These are phyloP conservation scores for Diachasma alloeum DNA, from an alignment of 1,140 invertebrate species.

Conservation along the genomic window DNA sequence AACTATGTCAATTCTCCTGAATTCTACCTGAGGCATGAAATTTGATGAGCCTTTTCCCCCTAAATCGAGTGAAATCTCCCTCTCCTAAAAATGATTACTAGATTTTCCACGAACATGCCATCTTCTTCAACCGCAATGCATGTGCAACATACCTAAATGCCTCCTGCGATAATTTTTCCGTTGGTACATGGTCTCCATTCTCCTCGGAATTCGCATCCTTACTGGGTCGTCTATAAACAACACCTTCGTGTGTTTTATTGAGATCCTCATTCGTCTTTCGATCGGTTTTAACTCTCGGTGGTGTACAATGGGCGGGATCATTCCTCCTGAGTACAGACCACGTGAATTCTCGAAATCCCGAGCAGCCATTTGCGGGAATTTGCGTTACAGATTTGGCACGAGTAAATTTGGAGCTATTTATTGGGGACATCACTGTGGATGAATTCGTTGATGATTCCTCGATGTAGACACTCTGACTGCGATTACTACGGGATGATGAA, in stretches of 20 bases:
- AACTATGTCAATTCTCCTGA: too few species aligned
- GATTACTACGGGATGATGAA: constrained; percentile 51
- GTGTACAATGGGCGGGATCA: constrained; percentile 45
- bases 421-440: constrained; percentile 12
- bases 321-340: constrained; percentile 60
- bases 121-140: too few species aligned
- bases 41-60: too few species aligned
- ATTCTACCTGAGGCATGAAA: too few species aligned
- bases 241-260: constrained; percentile 44
- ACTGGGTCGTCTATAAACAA: constrained; percentile 48
- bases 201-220: constrained; percentile 52
- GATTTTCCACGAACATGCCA: too few species aligned
- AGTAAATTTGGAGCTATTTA: constrained; percentile 44
- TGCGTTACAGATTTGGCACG: constrained; percentile 60
- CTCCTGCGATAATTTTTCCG: constrained; percentile 74
- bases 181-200: constrained; percentile 60
- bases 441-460: constrained; percentile 33
- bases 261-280: constrained; percentile 32
- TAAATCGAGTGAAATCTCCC: too few species aligned
- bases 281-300: constrained; percentile 41
- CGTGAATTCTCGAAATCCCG: constrained; percentile 49
- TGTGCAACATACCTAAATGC: constrained; percentile 65
- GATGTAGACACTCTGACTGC: constrained; percentile 63
- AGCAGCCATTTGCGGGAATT: constrained; percentile 41
- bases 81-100: too few species aligned